phyloP scores from a whole-genome alignment of 2,113 vertebrate species.

The Rhinopomastus cyanomelas region DNA sequence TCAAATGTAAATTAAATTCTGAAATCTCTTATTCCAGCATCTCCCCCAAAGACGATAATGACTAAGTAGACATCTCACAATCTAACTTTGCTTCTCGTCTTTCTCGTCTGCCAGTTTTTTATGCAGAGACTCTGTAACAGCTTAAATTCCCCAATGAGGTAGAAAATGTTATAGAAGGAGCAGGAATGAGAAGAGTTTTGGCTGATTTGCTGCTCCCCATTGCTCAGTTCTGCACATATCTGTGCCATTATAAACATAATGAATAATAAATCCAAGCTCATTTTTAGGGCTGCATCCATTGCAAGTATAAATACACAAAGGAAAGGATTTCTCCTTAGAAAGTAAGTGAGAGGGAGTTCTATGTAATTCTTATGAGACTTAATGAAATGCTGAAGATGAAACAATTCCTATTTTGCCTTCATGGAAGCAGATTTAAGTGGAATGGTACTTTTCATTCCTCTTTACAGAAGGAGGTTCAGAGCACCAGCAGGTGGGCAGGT shows the following conservation, averaged over 20 bases:
- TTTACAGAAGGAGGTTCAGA: constrained; percentile 46
- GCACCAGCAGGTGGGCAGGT: constrained; percentile 57
- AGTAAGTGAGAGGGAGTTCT: constrained; percentile 24
- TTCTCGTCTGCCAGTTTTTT: constrained; percentile 12
- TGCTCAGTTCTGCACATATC: constrained; percentile 59
- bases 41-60: background rate
- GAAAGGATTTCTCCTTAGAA: constrained; percentile 59
- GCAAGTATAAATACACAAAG: constrained; percentile 57
- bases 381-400: constrained; percentile 66
- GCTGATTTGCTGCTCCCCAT: constrained; percentile 55
- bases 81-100: background rate
- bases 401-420: constrained; percentile 62
- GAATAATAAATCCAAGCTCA: constrained; percentile 71
- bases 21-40: background rate
- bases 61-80: constrained; percentile 13
- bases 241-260: constrained; percentile 69
- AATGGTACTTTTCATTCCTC: constrained; percentile 53
- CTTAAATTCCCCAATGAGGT: constrained; percentile 48
- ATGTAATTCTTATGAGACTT: constrained; percentile 59
- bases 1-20: constrained; percentile 11
- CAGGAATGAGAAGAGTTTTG: constrained; percentile 38
- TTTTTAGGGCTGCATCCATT: constrained; percentile 55
- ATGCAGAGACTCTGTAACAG: constrained; percentile 14
- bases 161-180: constrained; percentile 47
- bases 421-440: constrained; percentile 56